A percentile compares a stretch with the other conserved stretches of the same genome.
phyloP scores from a whole-genome alignment of 2,113 vertebrate species.

The Psilopsiagon aurifrons region DNA sequence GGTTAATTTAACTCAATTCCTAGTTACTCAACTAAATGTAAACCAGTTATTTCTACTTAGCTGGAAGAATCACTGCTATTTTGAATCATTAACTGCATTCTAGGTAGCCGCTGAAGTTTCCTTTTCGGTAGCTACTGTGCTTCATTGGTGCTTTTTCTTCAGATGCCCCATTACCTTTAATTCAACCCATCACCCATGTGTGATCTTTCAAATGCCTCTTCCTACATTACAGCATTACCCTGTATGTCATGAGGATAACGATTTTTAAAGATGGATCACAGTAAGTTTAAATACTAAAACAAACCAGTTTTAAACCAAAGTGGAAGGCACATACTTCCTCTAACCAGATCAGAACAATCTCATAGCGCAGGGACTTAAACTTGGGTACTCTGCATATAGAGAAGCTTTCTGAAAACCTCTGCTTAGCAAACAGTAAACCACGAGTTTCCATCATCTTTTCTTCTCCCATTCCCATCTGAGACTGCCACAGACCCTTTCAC shows the following conservation, averaged over 20 bases:
- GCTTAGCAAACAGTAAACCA: not conserved
- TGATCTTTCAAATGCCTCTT: not conserved
- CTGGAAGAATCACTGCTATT: not conserved
- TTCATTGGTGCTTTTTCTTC: not conserved
- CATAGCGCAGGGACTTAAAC: not conserved
- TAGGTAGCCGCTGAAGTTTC: not conserved
- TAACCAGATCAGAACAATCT: not conserved
- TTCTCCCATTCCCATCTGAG: not conserved
- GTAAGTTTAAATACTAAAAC: not conserved
- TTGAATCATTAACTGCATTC: not conserved
- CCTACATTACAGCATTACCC: not conserved
- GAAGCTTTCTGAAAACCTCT: not conserved
- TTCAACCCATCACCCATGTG: not conserved
- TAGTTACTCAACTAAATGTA: not conserved
- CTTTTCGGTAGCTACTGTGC: not conserved
- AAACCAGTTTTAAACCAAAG: not conserved
- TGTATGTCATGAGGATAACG: not conserved
- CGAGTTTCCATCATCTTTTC: not conserved
- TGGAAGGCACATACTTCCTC: not conserved
- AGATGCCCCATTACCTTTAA: not conserved
- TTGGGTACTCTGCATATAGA: not conserved
- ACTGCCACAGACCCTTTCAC: not conserved
- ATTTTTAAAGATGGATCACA: not conserved
- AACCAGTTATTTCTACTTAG: not conserved
- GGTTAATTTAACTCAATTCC: not conserved